A percentile compares a stretch with the other conserved stretches of the same genome.
These are phyloP conservation scores for Tuberolachnus salignus DNA, from an alignment of 2,888 invertebrate genomes.

Conservation along the genomic window DNA sequence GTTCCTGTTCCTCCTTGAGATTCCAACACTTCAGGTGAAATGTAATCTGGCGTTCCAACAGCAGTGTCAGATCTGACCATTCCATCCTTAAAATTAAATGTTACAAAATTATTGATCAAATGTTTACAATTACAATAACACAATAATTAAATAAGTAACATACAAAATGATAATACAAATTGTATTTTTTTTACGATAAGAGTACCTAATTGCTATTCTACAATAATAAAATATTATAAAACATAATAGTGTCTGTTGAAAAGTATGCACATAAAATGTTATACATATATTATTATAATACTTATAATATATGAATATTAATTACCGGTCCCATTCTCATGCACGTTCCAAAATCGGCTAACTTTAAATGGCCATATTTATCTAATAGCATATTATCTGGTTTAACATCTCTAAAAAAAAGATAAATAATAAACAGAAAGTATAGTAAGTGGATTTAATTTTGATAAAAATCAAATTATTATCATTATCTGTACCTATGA, in stretches of 20 bases:
- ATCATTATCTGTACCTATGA: constrained; percentile 64
- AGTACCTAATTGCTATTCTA: background rate
- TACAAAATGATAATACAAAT: background rate
- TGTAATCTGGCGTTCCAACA: constrained; percentile 99
- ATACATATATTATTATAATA: too few relatives aligned
- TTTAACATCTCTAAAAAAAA: constrained; percentile 83
- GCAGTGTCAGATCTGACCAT: constrained; percentile 95
- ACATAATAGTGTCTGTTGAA: too few relatives aligned
- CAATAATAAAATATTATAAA: too few relatives aligned
- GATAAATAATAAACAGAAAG: background rate
- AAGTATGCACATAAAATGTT: too few relatives aligned
- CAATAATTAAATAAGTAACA: too few relatives aligned
- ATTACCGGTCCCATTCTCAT: constrained; percentile 91
- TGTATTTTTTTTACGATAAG: background rate
- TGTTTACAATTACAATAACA: too few relatives aligned
- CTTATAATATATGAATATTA: background rate
- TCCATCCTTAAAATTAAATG: constrained; percentile 72
- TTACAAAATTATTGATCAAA: background rate
- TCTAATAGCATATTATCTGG: constrained; percentile 99
- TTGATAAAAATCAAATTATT: constrained; percentile 17
- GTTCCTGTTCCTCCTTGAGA: constrained; percentile 91
- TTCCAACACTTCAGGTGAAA: constrained; percentile 96
- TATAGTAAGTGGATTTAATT: constrained; percentile 11
- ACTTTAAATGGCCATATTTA: constrained; percentile 91
- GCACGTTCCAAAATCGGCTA: constrained; percentile 99